Conservation (phyloP, 1,140 invertebrate species). For the Drosophila carrolli region DNA sequence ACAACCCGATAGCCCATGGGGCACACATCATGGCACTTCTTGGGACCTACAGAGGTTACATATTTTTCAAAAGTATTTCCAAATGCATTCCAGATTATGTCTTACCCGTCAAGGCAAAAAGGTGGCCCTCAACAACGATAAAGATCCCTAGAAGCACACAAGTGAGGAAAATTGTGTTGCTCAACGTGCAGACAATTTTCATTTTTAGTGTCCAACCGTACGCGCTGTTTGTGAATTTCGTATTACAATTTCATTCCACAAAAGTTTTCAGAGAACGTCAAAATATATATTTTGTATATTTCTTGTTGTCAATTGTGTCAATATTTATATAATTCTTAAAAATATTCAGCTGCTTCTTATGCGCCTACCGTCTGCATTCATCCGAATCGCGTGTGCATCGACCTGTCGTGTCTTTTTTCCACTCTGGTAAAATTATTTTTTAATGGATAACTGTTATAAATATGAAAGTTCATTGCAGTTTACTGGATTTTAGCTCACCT, state of each 20-base stretch:
- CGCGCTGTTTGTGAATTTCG: conserved; percentile 10
- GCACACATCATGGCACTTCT: conserved; percentile 74
- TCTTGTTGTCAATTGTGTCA: conserved; percentile 63
- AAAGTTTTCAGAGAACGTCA: conserved; percentile 17
- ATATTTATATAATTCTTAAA: conserved; percentile 60
- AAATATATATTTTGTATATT: conserved; percentile 20
- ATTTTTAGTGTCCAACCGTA: conserved; percentile 29
- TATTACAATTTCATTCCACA: conserved; percentile 31
- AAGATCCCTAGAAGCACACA: conserved; percentile 26
- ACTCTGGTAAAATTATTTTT: conserved; percentile 24
- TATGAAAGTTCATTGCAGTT: background rate
- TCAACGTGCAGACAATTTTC: conserved; percentile 20
- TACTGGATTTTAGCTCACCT: background rate
- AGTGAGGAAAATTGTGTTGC: conserved; percentile 20
- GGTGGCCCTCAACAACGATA: conserved; percentile 17
- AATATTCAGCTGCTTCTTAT: conserved; percentile 41
- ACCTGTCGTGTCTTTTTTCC: conserved; percentile 37
- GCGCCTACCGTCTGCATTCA: conserved; percentile 25
- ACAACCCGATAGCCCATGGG: conserved; percentile 59
- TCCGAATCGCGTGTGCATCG: conserved; percentile 39
- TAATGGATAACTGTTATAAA: background rate
- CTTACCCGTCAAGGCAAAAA: conserved; percentile 40
- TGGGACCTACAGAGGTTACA: conserved; percentile 18
- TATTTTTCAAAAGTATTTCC: background rate
- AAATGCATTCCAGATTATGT: background rate